These are phyloP conservation scores for Drosophila nasuta DNA, from an alignment of 1,140 invertebrate species.

Conservation along the genomic window DNA sequence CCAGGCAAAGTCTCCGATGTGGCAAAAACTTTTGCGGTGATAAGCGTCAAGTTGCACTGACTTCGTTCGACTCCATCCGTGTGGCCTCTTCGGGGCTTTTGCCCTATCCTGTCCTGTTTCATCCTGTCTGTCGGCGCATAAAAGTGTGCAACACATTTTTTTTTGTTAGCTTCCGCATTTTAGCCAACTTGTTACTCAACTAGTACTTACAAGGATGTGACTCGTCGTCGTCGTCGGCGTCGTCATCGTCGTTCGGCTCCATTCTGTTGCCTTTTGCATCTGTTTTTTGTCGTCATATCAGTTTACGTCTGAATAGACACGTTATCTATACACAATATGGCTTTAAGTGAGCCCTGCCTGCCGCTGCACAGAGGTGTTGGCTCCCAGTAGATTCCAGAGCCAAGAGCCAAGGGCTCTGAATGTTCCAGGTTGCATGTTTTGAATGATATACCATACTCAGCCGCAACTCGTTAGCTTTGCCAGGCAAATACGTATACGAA, in stretches of 20 bases:
- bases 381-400: background rate
- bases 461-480: conserved; percentile 55
- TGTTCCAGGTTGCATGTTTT: conserved; percentile 39
- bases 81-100: conserved; percentile 14
- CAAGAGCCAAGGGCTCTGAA: conserved; percentile 1
- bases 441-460: conserved; percentile 51
- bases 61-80: conserved; percentile 15
- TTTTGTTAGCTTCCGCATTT: conserved; percentile 65
- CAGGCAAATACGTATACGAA: conserved; percentile 20
- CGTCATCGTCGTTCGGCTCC: conserved; percentile 8
- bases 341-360: conserved; percentile 64
- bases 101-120: conserved; percentile 7
- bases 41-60: conserved; percentile 63
- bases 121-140: conserved; percentile 50
- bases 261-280: conserved; percentile 41
- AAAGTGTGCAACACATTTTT: conserved; percentile 66
- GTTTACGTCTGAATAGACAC: conserved; percentile 80
- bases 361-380: conserved; percentile 28
- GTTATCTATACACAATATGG: conserved; percentile 80
- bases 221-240: conserved; percentile 35
- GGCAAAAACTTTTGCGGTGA: conserved; percentile 76
- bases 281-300: conserved; percentile 71
- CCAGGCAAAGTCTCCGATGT: conserved; percentile 64
- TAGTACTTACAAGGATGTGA: conserved; percentile 51
- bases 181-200: conserved; percentile 68